Evolutionary conservation across 2,888 invertebrate species (phyloP).

Genomic region (Lithophane socia): DNA sequence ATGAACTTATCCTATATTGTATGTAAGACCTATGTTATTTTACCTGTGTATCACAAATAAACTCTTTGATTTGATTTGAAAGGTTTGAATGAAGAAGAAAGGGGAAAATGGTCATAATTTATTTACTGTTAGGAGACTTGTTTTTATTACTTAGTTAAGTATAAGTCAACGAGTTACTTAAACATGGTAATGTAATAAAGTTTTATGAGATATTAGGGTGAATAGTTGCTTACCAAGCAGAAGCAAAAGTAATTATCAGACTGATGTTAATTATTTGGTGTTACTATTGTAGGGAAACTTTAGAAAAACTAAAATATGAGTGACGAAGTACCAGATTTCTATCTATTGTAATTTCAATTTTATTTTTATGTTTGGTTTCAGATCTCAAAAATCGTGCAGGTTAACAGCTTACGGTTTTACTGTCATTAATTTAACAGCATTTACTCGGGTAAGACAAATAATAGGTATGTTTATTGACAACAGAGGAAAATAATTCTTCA

Average conservation of each 20-base stretch:
- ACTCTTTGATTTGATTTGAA: too few relatives aligned
- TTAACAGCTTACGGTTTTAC: constrained; percentile 76
- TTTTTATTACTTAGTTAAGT: background rate
- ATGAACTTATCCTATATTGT: too few relatives aligned
- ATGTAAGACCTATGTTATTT: too few relatives aligned
- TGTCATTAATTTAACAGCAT: constrained; percentile 74
- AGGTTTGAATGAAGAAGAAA: background rate
- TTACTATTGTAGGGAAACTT: background rate
- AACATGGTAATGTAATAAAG: background rate
- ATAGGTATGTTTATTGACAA: background rate
- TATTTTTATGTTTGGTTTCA: constrained; percentile 59
- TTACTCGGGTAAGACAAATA: constrained; percentile 70
- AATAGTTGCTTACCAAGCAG: constrained; percentile 6
- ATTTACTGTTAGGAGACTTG: background rate
- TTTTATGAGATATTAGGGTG: constrained; percentile 30
- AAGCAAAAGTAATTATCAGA: background rate
- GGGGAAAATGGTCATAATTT: background rate
- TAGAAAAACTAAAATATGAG: background rate
- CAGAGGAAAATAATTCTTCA: background rate
- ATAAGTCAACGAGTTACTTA: background rate
- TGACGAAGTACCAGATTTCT: background rate
- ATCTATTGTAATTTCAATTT: background rate
- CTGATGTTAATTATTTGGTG: constrained; percentile 8
- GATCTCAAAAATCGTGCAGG: constrained; percentile 77
- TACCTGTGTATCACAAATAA: too few relatives aligned